Base-by-base conservation (phyloP, 2,888 invertebrate genomes). In the Diloba caeruleocephala region DNA sequence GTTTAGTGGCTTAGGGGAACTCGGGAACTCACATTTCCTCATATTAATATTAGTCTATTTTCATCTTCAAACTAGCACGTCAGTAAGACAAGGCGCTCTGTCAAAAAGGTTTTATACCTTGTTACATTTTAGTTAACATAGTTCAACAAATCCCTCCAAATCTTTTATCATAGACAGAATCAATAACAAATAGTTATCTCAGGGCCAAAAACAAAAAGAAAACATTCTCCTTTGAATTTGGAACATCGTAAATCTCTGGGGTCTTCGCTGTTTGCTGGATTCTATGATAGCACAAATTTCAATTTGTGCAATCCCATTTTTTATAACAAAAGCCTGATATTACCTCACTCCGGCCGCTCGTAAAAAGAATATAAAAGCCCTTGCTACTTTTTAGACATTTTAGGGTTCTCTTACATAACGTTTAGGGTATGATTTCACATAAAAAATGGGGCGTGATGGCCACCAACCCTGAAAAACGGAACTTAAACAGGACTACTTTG, bases 301-400 rank as follows among this genome's bases (percentile, higher is more conserved):
- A 71, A 71, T 71, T 70, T 70, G 67, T 64, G 49, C 58, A 67
- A 45, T 65, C 46, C 65, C 59, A 67, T 73, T 65, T 69, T 70
- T 70, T 72, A 67, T 51, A 70, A 70, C 67, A 67, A 70, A 66
- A 61, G 54, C 67, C 51, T 28, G 36, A 66, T 63, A 64, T 70
- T 73, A 61, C 70, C 64, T 61, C 45, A 48, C 44, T 48, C 36
- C n/a, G 44, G 53, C 23, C 56, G 61, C 55, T 73, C 71, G 65
- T 70, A 72, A 71, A 71, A 71, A 49, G 26, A 46, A 48, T 53
- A 58, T 63, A 66, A 69, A 61, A 54, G 43, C 25, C 31, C 41
- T 41, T 60, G 45, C 33, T 33, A 51, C 39, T 32, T 51, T 60
- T 61, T 37, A 43, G 32, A 29, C 33, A 42, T 60, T 66, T 61